These are phyloP conservation scores for Rugalucina vietnamica DNA, from an alignment of 2,888 invertebrate species.

Conservation along the genomic window DNA sequence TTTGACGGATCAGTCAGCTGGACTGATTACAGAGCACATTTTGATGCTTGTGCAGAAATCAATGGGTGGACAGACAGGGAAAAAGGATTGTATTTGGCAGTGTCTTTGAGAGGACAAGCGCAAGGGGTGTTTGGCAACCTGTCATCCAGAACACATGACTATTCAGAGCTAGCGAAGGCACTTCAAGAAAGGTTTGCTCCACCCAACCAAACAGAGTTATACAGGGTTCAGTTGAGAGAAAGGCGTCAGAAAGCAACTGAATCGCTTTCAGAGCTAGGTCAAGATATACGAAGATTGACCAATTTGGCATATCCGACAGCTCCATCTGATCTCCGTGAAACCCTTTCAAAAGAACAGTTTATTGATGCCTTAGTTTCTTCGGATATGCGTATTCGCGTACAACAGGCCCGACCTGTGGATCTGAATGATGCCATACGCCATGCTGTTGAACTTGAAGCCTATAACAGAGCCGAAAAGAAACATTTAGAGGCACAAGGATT, in stretches of 20 bases:
- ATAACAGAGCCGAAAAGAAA: background rate
- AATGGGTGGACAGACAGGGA: slow-evolving; percentile 19
- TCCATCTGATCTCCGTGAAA: background rate
- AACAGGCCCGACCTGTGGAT: background rate
- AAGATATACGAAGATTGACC: background rate
- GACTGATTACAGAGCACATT: slow-evolving; percentile 32
- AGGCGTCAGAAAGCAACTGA: background rate
- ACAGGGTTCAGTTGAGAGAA: background rate
- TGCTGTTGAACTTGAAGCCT: background rate
- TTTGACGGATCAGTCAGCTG: slow-evolving; percentile 31
- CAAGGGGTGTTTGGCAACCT: slow-evolving; percentile 27
- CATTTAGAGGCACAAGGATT: background rate
- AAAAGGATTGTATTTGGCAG: background rate
- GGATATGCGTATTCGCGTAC: background rate
- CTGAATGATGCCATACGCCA: background rate
- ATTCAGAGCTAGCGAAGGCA: background rate
- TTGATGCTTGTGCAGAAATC: slow-evolving; percentile 20
- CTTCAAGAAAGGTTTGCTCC: background rate
- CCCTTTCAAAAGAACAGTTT: background rate
- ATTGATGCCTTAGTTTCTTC: background rate
- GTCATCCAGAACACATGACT: background rate
- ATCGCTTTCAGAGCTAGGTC: background rate
- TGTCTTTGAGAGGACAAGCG: background rate
- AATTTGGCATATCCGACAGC: background rate
- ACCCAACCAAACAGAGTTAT: background rate